Evolutionary conservation across 2,888 invertebrate genomes (phyloP).

Genomic region (Baronia brevicornis): DNA sequence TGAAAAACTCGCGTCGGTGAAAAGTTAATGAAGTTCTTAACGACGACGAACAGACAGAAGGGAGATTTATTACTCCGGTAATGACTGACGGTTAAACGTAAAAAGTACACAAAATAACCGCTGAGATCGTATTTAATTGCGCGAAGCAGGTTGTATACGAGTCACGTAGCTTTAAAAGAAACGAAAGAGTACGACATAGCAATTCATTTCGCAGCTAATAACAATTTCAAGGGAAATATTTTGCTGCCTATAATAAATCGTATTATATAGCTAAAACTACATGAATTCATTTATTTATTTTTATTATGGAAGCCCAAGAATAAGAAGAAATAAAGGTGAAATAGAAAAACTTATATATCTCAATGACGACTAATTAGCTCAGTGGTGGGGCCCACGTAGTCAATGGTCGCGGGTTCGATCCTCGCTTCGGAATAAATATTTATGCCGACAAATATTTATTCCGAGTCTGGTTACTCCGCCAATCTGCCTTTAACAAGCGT

Average conservation of each 20-base stretch:
- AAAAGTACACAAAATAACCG: slow-evolving; percentile 37
- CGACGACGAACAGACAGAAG: slow-evolving; percentile 44
- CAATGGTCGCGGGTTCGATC: too few species aligned
- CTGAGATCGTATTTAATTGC: slow-evolving; percentile 30
- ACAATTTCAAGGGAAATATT: slow-evolving; percentile 19
- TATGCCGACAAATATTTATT: too few species aligned
- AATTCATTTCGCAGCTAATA: slow-evolving; percentile 21
- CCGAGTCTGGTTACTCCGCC: too few species aligned
- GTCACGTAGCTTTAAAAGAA: slow-evolving; percentile 24
- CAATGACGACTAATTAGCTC: too few species aligned
- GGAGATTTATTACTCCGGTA: slow-evolving; percentile 62
- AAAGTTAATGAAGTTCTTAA: slow-evolving; percentile 67
- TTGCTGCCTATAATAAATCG: slow-evolving; percentile 18
- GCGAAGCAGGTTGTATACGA: slow-evolving; percentile 19
- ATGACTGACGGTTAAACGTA: slow-evolving; percentile 45
- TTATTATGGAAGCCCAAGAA: too few species aligned
- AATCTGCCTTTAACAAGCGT: too few species aligned
- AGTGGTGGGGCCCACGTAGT: too few species aligned
- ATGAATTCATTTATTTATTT: too few species aligned
- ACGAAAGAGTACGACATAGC: slow-evolving; percentile 16
- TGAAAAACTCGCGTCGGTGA: slow-evolving; percentile 48
- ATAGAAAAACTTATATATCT: too few species aligned
- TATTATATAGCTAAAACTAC: too few species aligned
- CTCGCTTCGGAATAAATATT: too few species aligned
- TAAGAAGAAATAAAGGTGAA: too few species aligned